These are phyloP conservation scores for Sisyra nigra DNA, from an alignment of 2,888 invertebrate species.

Conservation along the genomic window DNA sequence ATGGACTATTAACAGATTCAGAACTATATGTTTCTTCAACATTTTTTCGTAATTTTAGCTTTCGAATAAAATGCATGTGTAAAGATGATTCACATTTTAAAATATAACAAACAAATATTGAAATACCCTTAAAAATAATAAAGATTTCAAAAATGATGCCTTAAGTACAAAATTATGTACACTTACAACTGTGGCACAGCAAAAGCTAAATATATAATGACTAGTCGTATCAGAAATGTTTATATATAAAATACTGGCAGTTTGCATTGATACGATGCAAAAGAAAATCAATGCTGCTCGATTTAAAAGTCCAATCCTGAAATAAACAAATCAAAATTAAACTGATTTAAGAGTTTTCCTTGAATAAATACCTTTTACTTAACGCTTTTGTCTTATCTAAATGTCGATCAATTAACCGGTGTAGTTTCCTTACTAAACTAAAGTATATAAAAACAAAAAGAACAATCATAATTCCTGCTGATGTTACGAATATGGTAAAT, in stretches of 20 bases:
- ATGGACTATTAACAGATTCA: slow-evolving; percentile 36
- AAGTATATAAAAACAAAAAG: slow-evolving; percentile 52
- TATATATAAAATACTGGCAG: slow-evolving; percentile 45
- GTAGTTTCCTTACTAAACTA: slow-evolving; percentile 44
- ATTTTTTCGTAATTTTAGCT: slow-evolving; percentile 23
- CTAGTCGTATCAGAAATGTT: slow-evolving; percentile 40
- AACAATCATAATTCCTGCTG: slow-evolving; percentile 46
- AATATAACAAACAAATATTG: slow-evolving; percentile 41
- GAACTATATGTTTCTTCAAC: slow-evolving; percentile 33
- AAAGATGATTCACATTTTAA: slow-evolving; percentile 36
- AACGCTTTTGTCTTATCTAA: slow-evolving; percentile 40
- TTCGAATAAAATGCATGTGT: slow-evolving; percentile 27
- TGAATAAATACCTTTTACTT: slow-evolving; percentile 32
- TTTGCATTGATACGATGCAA: slow-evolving; percentile 38
- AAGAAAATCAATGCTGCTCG: slow-evolving; percentile 42
- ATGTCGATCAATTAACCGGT: slow-evolving; percentile 39
- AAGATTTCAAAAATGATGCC: neutral
- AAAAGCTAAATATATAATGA: slow-evolving; percentile 39
- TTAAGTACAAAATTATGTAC: neutral
- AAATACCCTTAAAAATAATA: slow-evolving; percentile 11
- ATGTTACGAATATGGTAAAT: slow-evolving; percentile 48
- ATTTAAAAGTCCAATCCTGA: slow-evolving; percentile 42
- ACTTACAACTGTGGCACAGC: slow-evolving; percentile 42
- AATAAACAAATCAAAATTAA: slow-evolving; percentile 16
- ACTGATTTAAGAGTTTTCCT: slow-evolving; percentile 7